A percentile compares a stretch with the other conserved stretches of the same genome.
Conservation (phyloP, 2,113 vertebrate genomes). For the Chrysemys picta region DNA sequence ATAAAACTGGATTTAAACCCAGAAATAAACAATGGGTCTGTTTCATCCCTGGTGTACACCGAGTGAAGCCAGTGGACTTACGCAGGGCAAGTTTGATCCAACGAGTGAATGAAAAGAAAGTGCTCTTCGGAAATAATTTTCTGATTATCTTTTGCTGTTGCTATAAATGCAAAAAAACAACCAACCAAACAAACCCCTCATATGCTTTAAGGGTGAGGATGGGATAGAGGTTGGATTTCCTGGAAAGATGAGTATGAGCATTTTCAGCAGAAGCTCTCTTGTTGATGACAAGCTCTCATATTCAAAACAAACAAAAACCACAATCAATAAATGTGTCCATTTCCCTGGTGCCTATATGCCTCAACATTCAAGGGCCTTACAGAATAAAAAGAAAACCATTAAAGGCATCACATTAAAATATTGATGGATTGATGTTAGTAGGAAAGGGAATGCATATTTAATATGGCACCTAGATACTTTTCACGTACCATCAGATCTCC, state of each 20-base stretch:
- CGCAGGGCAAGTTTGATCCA: neutral
- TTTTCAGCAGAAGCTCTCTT: slow-evolving; percentile 1
- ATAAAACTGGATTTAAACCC: slow-evolving; percentile 34
- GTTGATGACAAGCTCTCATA: neutral
- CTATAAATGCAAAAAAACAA: slow-evolving; percentile 18
- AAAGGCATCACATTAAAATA: slow-evolving; percentile 63
- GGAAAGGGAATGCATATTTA: slow-evolving; percentile 60
- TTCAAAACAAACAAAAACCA: neutral
- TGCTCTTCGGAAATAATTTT: slow-evolving; percentile 48
- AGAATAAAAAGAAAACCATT: slow-evolving; percentile 38
- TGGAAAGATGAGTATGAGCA: neutral
- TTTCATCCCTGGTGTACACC: neutral
- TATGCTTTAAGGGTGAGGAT: neutral
- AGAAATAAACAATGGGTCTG: slow-evolving; percentile 33
- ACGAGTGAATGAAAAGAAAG: slow-evolving; percentile 56
- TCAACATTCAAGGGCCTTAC: slow-evolving; percentile 1
- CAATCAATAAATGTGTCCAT: neutral
- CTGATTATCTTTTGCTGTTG: slow-evolving; percentile 43
- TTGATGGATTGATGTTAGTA: slow-evolving; percentile 54
- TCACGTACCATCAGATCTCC: slow-evolving; percentile 58
- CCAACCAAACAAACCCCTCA: neutral
- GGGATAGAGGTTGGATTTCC: neutral
- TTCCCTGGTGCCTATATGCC: neutral
- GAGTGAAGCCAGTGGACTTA: neutral
- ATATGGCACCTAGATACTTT: slow-evolving; percentile 54